phyloP scores from a whole-genome alignment of 2,797 vertebrate species.

The Platyrinchus mystaceus region DNA sequence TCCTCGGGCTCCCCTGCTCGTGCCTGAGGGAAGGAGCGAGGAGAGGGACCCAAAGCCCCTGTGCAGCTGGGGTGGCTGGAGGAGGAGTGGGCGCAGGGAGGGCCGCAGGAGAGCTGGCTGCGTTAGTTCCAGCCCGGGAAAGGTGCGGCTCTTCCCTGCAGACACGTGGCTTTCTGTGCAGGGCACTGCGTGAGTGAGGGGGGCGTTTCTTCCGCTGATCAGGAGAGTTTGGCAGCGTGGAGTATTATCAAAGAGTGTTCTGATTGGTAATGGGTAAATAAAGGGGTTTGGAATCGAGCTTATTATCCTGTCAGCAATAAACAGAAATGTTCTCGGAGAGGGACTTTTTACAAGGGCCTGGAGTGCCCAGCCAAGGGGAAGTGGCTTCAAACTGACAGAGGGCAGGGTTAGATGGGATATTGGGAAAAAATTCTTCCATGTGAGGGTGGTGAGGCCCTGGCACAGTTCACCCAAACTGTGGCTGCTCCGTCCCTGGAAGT shows the following conservation, averaged over 20 bases:
- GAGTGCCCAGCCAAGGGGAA: neutral
- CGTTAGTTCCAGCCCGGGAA: neutral
- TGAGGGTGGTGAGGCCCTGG: neutral
- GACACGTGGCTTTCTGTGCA: neutral
- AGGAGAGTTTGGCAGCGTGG: neutral
- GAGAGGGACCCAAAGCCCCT: neutral
- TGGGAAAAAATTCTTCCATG: neutral
- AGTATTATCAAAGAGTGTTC: neutral
- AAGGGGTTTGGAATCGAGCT: neutral
- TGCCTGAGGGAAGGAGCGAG: neutral
- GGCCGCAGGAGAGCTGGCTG: neutral
- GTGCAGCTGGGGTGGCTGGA: neutral
- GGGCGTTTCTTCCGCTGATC: neutral
- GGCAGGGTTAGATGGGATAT: neutral
- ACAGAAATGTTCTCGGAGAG: neutral
- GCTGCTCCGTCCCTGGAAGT: neutral
- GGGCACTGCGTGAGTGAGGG: accelerated
- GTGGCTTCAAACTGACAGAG: neutral
- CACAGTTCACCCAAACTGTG: no score
- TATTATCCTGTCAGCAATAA: neutral
- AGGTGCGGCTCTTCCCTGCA: neutral
- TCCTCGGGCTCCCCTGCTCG: neutral
- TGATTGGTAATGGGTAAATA: neutral
- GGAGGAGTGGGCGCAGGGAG: neutral
- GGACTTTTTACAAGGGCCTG: neutral